Evolutionary conservation across 2,113 vertebrate genomes (phyloP).

Genomic region (Callipepla squamata): DNA sequence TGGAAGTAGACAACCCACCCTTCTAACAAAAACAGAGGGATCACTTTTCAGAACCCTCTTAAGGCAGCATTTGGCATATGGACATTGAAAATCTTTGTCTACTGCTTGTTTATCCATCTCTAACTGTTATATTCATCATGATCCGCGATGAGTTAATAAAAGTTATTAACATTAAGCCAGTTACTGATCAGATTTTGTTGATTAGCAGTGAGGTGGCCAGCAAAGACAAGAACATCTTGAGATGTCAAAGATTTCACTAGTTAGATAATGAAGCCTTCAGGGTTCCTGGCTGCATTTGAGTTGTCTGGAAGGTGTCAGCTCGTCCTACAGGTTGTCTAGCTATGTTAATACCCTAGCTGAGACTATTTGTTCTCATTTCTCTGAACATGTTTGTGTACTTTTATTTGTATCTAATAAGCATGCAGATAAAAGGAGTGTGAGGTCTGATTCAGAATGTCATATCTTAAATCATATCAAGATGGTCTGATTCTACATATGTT

Average conservation of each 20-base stretch:
- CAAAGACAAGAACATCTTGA: neutral
- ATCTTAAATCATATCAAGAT: neutral
- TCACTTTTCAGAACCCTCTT: neutral
- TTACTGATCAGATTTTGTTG: neutral
- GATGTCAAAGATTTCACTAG: neutral
- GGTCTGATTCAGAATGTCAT: neutral
- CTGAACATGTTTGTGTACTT: neutral
- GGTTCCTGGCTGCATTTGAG: neutral
- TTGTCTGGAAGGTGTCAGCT: neutral
- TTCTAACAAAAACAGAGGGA: neutral
- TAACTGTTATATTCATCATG: neutral
- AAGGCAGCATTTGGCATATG: neutral
- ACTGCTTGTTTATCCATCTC: neutral
- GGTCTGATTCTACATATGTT: neutral
- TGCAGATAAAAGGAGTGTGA: fast-evolving
- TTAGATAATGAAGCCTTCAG: neutral
- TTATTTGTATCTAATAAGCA: neutral
- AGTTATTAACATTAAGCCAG: neutral
- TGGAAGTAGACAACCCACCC: neutral
- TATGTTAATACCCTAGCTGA: neutral
- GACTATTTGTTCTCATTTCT: neutral
- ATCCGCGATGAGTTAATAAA: neutral
- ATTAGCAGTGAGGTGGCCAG: neutral
- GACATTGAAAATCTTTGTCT: neutral
- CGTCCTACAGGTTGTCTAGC: neutral